Base-by-base conservation (phyloP, 1,140 invertebrate genomes). In the Rhagoletis pomonella region DNA sequence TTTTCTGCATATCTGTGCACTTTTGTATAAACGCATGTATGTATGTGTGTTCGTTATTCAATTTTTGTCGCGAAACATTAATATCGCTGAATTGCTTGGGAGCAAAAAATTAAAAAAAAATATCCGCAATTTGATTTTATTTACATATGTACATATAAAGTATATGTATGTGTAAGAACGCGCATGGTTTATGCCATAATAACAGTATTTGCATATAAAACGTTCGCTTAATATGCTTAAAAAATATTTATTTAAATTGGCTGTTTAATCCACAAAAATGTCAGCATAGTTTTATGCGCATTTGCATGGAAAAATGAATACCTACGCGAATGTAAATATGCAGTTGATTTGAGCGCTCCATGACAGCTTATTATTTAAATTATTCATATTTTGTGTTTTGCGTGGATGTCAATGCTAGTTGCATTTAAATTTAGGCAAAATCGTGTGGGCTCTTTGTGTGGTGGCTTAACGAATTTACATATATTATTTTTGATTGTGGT, bases 141-240 rank as follows among this genome's bases (percentile, higher is more conserved):
- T 44, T 39, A 17, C 42, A 44, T 69, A 17, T 29, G 5, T 19
- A 17, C n/a, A 62, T 62, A 39, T 67, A 10, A 29, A 4, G 1
- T 67, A 7, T 29, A 10, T 69, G 67, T 44, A 10, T 73, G 67
- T 47, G 17, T 73, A 29, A 29, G 67, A 12, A 14, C 0, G 29
- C 29, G 29, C 29, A 29, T 29, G 29, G 0, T 29, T 29, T 29
- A 29, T 29, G 29, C 29, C 29, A 29, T 29, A 29, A 29, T 29
- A 29, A 29, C 39, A 17, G 2, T 44, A 73, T 73, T 73, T 73
- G 67, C 67, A 73, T 73, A n/a, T 44, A 73, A 73, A 73, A 73
- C 9, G 10, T 4, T 47, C 42, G 67, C 39, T 73, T 73, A 73
- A 73, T 73, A 2, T 73, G 42, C 42, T 44, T 73, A 73, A 73